phyloP scores from a whole-genome alignment of 2,888 invertebrate genomes.

The Ochropleura plecta region DNA sequence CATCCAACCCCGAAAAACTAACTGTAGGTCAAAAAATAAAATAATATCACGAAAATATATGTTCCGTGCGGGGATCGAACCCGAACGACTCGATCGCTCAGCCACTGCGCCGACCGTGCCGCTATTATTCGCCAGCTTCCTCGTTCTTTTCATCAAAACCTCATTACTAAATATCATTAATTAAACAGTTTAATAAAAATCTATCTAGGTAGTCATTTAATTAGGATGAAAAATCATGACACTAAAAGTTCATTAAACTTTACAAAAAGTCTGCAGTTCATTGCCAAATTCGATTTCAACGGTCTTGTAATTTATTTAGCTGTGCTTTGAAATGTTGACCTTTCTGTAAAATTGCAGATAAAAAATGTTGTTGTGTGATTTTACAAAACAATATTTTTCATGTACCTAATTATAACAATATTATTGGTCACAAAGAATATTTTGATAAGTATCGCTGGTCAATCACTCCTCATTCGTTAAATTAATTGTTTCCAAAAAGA shows the following conservation, averaged over 20 bases:
- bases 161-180: not conserved
- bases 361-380: not conserved
- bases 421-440: not conserved
- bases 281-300: constrained; percentile 31
- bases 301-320: constrained; percentile 4
- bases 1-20: too few relatives aligned
- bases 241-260: constrained; percentile 39
- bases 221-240: not conserved
- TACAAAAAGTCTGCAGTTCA: constrained; percentile 11
- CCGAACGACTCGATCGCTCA: too few relatives aligned
- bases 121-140: too few relatives aligned
- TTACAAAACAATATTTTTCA: not conserved
- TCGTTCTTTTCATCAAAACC: not conserved
- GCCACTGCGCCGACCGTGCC: too few relatives aligned
- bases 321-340: not conserved
- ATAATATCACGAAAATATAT: too few relatives aligned
- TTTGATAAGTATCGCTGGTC: not conserved
- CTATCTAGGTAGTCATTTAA: constrained; percentile 5
- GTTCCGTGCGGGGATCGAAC: too few relatives aligned
- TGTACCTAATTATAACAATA: not conserved
- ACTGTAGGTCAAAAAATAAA: too few relatives aligned
- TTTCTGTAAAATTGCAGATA: not conserved
- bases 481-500: not conserved
- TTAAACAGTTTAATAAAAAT: not conserved
- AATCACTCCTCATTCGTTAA: not conserved